Conservation (phyloP, 2,888 invertebrate species). For the Laothoe populi region DNA sequence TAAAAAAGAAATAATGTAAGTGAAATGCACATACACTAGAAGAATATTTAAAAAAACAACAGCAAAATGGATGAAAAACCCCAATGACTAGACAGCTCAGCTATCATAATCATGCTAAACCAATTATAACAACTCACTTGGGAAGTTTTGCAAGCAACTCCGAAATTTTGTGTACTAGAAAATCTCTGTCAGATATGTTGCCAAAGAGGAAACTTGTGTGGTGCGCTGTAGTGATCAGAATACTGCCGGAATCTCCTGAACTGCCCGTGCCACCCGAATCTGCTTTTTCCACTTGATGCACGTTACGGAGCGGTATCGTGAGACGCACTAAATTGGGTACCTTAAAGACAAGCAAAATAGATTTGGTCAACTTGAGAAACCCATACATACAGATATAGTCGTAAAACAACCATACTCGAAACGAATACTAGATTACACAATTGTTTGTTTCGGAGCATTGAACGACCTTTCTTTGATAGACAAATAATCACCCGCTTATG, state of each 20-base stretch:
- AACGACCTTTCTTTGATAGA: too few relatives aligned
- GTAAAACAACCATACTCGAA: too few relatives aligned
- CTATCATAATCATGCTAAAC: conserved; percentile 19
- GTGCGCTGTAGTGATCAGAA: conserved; percentile 92
- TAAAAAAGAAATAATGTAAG: background rate
- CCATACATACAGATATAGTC: too few relatives aligned
- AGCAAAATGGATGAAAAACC: background rate
- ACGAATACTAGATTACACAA: too few relatives aligned
- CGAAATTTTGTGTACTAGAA: conserved; percentile 94
- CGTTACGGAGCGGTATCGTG: conserved; percentile 95
- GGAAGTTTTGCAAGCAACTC: conserved; percentile 91
- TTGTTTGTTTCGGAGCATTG: too few relatives aligned
- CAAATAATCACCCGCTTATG: too few relatives aligned
- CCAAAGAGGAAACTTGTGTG: conserved; percentile 95
- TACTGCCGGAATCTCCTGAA: conserved; percentile 85
- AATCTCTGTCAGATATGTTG: conserved; percentile 94
- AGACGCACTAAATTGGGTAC: conserved; percentile 92
- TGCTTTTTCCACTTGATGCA: conserved; percentile 91
- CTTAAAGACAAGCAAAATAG: conserved; percentile 65
- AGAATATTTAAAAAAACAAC: background rate
- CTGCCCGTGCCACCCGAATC: conserved; percentile 88
- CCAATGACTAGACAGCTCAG: conserved; percentile 11
- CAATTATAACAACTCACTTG: conserved; percentile 58
- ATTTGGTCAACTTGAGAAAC: too few relatives aligned
- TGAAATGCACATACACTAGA: background rate